Conservation (phyloP, 2,797 vertebrate species). For the Chaenodraco wilsoni region DNA sequence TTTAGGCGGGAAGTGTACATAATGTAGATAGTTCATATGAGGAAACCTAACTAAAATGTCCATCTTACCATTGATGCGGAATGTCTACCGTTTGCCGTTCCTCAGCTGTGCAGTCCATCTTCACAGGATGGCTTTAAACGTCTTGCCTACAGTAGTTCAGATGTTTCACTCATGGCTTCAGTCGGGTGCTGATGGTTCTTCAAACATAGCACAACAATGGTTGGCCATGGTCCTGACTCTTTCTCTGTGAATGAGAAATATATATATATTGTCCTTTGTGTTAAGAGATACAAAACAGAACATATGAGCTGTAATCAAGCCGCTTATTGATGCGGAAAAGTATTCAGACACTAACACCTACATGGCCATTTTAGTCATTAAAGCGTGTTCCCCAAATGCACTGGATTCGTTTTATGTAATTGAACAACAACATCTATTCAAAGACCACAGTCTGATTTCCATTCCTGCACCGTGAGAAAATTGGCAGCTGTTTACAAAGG, state of each 20-base stretch:
- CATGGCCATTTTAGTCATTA: not conserved
- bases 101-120: not conserved
- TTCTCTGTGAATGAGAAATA: slow-evolving; percentile 13
- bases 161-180: slow-evolving; percentile 32
- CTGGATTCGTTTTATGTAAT: not conserved
- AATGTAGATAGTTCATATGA: not conserved
- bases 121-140: not conserved
- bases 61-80: slow-evolving; percentile 25
- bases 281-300: not conserved
- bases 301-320: not conserved
- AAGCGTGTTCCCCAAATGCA: not conserved
- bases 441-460: not conserved
- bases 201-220: not conserved
- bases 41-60: too few species aligned
- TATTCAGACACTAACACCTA: not conserved
- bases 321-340: not conserved
- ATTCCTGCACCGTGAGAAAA: slow-evolving; percentile 1
- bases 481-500: slow-evolving; percentile 27
- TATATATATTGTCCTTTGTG: not conserved
- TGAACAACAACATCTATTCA: not conserved
- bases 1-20: not conserved
- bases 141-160: not conserved
- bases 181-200: slow-evolving; percentile 54
- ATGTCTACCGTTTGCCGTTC: not conserved
- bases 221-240: slow-evolving; percentile 10